Percentiles rank a stretch among this genome's conserved stretches.
Conservation (phyloP, 2,888 invertebrate species). For the Campoplex capitator region DNA sequence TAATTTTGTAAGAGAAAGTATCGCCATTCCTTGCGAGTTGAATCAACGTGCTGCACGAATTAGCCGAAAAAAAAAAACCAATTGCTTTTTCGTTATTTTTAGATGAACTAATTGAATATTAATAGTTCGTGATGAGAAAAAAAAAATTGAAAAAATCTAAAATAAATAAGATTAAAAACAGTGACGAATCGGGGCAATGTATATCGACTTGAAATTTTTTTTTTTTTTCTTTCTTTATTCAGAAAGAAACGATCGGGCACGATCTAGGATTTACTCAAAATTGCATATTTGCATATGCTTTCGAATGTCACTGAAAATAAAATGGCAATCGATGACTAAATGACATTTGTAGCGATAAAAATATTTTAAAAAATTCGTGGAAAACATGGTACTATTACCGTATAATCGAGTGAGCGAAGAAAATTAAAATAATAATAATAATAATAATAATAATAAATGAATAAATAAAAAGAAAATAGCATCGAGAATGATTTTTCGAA, state of each 20-base stretch:
- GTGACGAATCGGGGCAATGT: conserved; percentile 39
- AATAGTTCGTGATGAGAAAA: conserved; percentile 29
- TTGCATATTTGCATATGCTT: conserved; percentile 41
- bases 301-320: conserved; percentile 51
- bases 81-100: conserved; percentile 46
- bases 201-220: conserved; percentile 32
- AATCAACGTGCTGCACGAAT: conserved; percentile 45
- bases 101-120: conserved; percentile 56
- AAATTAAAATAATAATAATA: conserved; percentile 41
- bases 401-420: conserved; percentile 51
- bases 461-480: conserved; percentile 51
- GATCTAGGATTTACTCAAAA: conserved; percentile 45
- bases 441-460: conserved; percentile 30
- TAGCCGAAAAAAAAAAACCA: conserved; percentile 29
- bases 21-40: conserved; percentile 33
- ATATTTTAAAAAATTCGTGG: conserved; percentile 42
- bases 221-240: conserved; percentile 15
- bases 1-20: conserved; percentile 28
- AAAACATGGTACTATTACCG: conserved; percentile 60
- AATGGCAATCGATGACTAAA: conserved; percentile 52
- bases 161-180: conserved; percentile 9
- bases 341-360: conserved; percentile 46
- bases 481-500: conserved; percentile 68
- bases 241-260: conserved; percentile 41
- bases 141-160: conserved; percentile 15